Percentiles rank a stretch among this genome's conserved stretches.
Evolutionary conservation across 2,113 vertebrate genomes (phyloP).

Genomic region (Xenotilapia longispinis): DNA sequence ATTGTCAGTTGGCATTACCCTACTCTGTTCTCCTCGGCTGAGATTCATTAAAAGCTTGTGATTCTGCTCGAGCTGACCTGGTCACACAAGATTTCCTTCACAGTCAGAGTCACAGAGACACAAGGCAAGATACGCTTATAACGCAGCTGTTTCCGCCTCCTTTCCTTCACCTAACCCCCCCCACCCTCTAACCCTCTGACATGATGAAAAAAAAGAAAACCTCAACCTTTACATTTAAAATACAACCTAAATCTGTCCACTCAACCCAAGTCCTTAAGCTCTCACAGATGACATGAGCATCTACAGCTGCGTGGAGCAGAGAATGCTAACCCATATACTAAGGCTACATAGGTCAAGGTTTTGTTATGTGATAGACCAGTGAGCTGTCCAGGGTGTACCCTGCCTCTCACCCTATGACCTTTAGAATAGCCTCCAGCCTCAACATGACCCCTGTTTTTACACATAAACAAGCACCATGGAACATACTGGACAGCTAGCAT

Average conservation of each 20-base stretch:
- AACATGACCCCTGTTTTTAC: background rate
- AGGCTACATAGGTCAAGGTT: accelerated
- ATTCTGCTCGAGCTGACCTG: background rate
- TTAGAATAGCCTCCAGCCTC: background rate
- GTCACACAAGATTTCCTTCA: background rate
- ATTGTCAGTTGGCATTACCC: background rate
- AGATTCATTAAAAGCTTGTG: background rate
- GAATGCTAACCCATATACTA: background rate
- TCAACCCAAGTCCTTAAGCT: background rate
- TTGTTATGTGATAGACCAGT: background rate
- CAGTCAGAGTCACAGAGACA: background rate
- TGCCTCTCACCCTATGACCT: background rate
- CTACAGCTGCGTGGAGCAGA: background rate
- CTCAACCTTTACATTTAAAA: background rate
- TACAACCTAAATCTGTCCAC: background rate
- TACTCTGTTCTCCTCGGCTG: background rate
- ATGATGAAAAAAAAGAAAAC: background rate
- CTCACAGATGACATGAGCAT: background rate
- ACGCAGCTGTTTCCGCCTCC: background rate
- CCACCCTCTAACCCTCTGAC: background rate
- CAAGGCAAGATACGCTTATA: background rate
- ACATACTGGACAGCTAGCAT: background rate
- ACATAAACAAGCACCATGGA: background rate
- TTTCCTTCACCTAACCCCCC: background rate
- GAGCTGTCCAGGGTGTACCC: background rate